These are phyloP conservation scores for Stylophora pistillata DNA, from an alignment of 64 coral and sea anemone genomes.

Conservation along the genomic window DNA sequence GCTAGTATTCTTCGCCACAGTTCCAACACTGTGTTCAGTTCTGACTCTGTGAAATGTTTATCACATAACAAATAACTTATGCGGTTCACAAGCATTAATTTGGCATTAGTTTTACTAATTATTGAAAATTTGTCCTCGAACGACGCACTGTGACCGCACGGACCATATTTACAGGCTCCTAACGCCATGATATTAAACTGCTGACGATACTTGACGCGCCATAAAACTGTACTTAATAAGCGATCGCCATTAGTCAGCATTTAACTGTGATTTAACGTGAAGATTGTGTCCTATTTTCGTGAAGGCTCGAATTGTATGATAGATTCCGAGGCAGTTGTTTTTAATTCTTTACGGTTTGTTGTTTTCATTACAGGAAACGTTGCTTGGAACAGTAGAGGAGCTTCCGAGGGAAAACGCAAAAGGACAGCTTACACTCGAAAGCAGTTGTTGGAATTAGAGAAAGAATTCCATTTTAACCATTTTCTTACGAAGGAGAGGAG, in stretches of 20 bases:
- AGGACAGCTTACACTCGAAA: slow-evolving; percentile 99
- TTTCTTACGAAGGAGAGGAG: slow-evolving; percentile 97
- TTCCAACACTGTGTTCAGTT: neutral
- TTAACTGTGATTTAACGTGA: slow-evolving; percentile 70
- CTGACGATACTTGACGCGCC: slow-evolving; percentile 71
- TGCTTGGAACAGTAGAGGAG: slow-evolving; percentile 83
- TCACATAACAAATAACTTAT: slow-evolving; percentile 58
- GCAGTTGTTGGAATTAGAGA: slow-evolving; percentile 96
- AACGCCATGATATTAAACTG: slow-evolving; percentile 60
- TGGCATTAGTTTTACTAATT: slow-evolving; percentile 75
- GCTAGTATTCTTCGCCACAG: neutral
- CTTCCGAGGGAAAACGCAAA: slow-evolving; percentile 96
- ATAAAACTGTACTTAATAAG: slow-evolving; percentile 85
- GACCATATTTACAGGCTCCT: slow-evolving; percentile 59
- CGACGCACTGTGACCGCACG: slow-evolving; percentile 59
- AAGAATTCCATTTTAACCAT: slow-evolving; percentile 99
- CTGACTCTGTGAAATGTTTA: slow-evolving; percentile 46
- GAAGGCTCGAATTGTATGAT: neutral
- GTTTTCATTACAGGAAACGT: slow-evolving; percentile 80
- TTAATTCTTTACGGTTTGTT: neutral
- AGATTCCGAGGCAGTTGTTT: neutral
- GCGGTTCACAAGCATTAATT: slow-evolving; percentile 70
- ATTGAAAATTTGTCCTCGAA: slow-evolving; percentile 68
- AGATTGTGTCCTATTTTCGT: neutral
- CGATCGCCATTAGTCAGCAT: slow-evolving; percentile 83